Base-by-base conservation (phyloP, 2,113 vertebrate species). In the Aepyceros melampus region DNA sequence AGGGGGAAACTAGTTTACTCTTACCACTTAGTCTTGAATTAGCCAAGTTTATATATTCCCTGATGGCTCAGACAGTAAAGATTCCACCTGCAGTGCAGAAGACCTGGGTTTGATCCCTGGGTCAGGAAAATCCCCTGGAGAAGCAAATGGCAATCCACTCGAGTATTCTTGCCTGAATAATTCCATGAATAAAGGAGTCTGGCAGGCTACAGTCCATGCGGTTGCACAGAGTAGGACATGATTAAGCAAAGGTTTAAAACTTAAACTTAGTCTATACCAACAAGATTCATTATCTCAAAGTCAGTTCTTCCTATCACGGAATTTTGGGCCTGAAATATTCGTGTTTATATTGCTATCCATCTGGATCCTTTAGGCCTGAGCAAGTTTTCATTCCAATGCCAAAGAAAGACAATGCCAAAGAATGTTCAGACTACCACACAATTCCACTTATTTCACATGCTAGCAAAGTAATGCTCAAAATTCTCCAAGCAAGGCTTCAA, bases 1-100 rank as follows among this genome's bases (percentile, higher is more conserved):
- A 83, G 27, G 91, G 45, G n/a, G 12, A 88, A 83, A 84, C 56
- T 12, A n/a, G 8, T 47, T 25, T 40, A 5, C 19, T 88, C 3
- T 85, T 58, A 67, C 29, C 14, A 43, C 27, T 89, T 55, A 89
- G 8, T 58, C 19, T 88, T 94, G 27, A 91, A 78, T 91, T 47
- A 94, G 4, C 40, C 40, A 82, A 33, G 21, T 76, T 95, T 64
- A 56, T 62, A n/a, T 67, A 19, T 67, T 36, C 17, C 33, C 33
- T 36, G 64, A 33, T 19, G 33, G 64, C 33, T 36, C 64, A 67
- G 17, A 10, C 17, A 36, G 33, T 67, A 21, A 36, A 67, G 64
- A 64, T 64, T 36, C 17, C 64, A 67, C 16, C 16, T n/a, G 8
- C 64, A 36, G 36, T 67, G 64, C 33, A 10, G 64, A n/a, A 67